Base-by-base conservation (phyloP, 1,140 invertebrate species). In the Drosophila ananassae region DNA sequence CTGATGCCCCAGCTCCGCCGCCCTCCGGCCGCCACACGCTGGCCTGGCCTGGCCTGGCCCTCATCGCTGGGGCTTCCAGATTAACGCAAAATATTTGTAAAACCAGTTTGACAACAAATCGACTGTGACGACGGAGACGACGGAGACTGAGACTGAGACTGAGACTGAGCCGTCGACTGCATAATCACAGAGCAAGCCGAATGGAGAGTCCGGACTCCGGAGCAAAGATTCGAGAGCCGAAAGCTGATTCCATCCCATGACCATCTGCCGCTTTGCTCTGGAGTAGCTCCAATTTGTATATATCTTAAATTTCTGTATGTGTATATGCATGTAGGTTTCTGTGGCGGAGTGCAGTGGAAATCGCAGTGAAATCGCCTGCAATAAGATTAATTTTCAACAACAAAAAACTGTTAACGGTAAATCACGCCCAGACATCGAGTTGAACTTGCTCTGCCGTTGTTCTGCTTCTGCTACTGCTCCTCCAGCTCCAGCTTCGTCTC, bases 41-140 rank as follows among this genome's bases (percentile, higher is more conserved):
- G 17, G 17, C 17, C 17, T 17, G 17, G 17, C 17, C 32, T 2
- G 34, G 10, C 34, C 32, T 37, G 21, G 17, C 17, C 68, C 78
- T 46, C 61, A 62, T 66, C 73, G 61, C 34, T 68, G 63, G 54
- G 63, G 73, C 73, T 76, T 76, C 62, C 81, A 87, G 81, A 81
- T 81, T 81, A 89, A 87, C 79, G 74, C 75, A 89, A 89, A 89
- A 89, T 89, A 89, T 89, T 89, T 89, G 76, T 89, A 83, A 89
- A 89, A 89, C 83, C 83, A 89, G 83, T 89, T 89, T 89, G 83
- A 89, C 83, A 89, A 89, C 83, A 89, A 89, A 89, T 89, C 83
- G 83, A 78, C 83, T 82, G 63, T 82, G 81, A 73, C 80, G 79
- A 79, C 77, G 57, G 44, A 28, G 71, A 74, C 61, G 54, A 59